A percentile compares a stretch with the other conserved stretches of the same genome.
Evolutionary conservation across 2,113 vertebrate genomes (phyloP).

Genomic region (Corythaixoides concolor): DNA sequence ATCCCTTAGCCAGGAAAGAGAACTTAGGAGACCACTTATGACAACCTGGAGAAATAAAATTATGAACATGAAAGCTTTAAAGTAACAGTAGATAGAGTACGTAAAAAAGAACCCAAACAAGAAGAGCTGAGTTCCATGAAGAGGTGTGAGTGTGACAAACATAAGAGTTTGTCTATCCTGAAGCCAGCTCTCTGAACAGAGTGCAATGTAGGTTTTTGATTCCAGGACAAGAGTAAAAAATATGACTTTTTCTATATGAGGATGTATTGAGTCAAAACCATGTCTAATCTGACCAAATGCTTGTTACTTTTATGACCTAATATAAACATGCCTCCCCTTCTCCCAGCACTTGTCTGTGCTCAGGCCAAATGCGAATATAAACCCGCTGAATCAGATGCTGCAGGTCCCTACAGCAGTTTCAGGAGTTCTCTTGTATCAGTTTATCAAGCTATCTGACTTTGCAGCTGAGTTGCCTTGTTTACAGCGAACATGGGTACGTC

Average conservation of each 20-base stretch:
- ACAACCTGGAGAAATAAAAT: background rate
- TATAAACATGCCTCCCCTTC: background rate
- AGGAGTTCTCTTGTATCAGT: background rate
- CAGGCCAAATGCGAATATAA: background rate
- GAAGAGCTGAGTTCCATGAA: background rate
- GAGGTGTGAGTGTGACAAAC: background rate
- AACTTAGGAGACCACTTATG: background rate
- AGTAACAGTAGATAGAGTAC: background rate
- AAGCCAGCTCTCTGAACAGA: background rate
- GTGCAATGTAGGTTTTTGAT: background rate
- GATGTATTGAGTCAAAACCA: background rate
- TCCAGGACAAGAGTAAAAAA: background rate
- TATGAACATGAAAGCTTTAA: background rate
- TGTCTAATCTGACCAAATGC: background rate
- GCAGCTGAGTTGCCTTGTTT: background rate
- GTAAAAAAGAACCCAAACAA: background rate
- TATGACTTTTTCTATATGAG: background rate
- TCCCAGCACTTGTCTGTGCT: background rate
- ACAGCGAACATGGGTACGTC: background rate
- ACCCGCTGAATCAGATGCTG: background rate
- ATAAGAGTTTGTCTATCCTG: background rate
- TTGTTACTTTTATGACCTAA: background rate
- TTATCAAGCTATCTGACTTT: background rate
- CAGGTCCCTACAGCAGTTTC: background rate
- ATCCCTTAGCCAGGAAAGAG: background rate